Conservation (phyloP, 1,140 invertebrate genomes). For the Callitettix versicolor region DNA sequence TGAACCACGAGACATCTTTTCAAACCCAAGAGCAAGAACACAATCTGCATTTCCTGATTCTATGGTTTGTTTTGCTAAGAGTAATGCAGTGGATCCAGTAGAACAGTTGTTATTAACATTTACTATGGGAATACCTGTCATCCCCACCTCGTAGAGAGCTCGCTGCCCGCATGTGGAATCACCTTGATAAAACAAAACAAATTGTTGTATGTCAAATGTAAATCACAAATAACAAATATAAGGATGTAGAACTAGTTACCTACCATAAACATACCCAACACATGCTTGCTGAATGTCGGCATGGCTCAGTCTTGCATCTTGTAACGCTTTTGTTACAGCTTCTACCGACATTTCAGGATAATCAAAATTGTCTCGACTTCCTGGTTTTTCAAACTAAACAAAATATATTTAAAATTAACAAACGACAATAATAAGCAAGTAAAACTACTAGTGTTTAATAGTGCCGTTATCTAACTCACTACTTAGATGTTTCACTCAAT, state of each 20-base stretch:
- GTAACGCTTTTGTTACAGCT: slow-evolving; percentile 77
- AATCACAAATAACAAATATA: slow-evolving; percentile 2
- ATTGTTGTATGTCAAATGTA: background rate
- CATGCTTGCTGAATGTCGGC: slow-evolving; percentile 74
- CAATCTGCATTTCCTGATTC: slow-evolving; percentile 77
- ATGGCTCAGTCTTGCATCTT: slow-evolving; percentile 77
- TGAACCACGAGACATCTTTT: slow-evolving; percentile 94
- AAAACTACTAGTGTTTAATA: background rate
- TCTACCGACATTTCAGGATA: slow-evolving; percentile 93
- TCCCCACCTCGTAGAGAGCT: slow-evolving; percentile 85
- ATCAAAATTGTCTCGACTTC: slow-evolving; percentile 64
- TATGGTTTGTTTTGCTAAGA: slow-evolving; percentile 82
- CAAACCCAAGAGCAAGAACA: slow-evolving; percentile 88
- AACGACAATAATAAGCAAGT: slow-evolving; percentile 1
- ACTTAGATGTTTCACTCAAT: background rate
- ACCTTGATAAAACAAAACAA: slow-evolving; percentile 40
- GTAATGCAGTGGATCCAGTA: slow-evolving; percentile 86
- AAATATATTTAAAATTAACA: slow-evolving; percentile 11
- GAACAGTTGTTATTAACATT: slow-evolving; percentile 99
- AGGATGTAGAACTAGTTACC: slow-evolving; percentile 15
- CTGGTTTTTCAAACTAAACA: slow-evolving; percentile 77
- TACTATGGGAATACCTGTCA: slow-evolving; percentile 94
- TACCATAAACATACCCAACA: slow-evolving; percentile 90
- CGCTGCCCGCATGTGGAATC: slow-evolving; percentile 95
- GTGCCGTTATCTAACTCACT: background rate